These are phyloP conservation scores for Luehdorfia chinensis DNA, from an alignment of 1,140 invertebrate species.

Conservation along the genomic window DNA sequence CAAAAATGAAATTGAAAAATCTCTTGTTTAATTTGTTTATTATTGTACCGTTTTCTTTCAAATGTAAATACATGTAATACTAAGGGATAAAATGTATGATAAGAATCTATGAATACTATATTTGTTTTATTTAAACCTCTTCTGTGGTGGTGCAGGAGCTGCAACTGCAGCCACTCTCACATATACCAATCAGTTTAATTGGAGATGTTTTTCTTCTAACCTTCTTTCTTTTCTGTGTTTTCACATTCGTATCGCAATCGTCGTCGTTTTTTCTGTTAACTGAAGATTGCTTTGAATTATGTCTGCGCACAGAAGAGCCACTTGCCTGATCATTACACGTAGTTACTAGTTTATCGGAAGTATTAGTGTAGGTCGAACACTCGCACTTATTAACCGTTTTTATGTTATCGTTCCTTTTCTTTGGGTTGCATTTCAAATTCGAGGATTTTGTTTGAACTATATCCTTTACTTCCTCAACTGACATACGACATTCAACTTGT, in stretches of 20 bases:
- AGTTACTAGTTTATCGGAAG: conserved; percentile 35
- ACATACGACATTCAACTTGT: neutral
- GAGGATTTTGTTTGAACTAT: no score
- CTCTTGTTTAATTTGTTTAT: conserved; percentile 67
- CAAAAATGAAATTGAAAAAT: conserved; percentile 40
- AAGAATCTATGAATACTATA: conserved; percentile 62
- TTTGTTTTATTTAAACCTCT: conserved; percentile 30
- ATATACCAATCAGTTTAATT: conserved; percentile 4
- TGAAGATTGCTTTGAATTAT: no score
- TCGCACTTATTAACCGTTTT: no score
- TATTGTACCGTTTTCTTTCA: conserved; percentile 56
- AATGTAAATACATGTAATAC: conserved; percentile 67
- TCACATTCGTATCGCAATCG: no score
- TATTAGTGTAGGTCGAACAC: conserved; percentile 24
- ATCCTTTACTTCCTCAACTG: conserved; percentile 8
- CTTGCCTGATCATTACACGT: conserved; percentile 33
- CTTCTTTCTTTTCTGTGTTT: neutral
- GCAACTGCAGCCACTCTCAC: conserved; percentile 1
- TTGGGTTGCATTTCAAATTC: no score
- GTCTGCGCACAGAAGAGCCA: neutral
- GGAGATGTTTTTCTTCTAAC: neutral
- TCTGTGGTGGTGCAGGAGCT: neutral
- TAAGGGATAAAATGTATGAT: conserved; percentile 72
- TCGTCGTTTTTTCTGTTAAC: no score
- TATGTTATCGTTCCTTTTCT: conserved; percentile 15